A percentile compares a stretch with the other conserved stretches of the same genome.
These are phyloP conservation scores for Oreochromis niloticus DNA, from an alignment of 2,113 vertebrate species.

Conservation along the genomic window DNA sequence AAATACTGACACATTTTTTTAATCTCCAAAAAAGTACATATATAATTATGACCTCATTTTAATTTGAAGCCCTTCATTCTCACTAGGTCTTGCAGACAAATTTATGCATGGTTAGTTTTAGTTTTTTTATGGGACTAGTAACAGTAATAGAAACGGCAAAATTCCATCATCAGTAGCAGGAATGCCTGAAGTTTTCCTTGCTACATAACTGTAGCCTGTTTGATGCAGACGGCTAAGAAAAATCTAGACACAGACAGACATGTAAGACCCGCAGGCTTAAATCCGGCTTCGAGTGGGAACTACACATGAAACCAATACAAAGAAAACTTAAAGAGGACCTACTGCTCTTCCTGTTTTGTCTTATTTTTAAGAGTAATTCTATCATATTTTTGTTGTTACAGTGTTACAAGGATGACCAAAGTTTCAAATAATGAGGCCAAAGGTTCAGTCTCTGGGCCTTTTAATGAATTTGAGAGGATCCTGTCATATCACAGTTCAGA, in stretches of 20 bases:
- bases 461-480: not conserved
- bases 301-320: not conserved
- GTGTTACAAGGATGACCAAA: not conserved
- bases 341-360: not conserved
- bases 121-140: not conserved
- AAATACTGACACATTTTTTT: not conserved
- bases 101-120: not conserved
- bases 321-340: not conserved
- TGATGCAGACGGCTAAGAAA: not conserved
- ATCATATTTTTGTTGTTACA: not conserved
- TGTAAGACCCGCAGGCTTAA: not conserved
- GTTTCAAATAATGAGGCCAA: not conserved
- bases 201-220: not conserved
- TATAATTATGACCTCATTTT: not conserved
- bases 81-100: not conserved
- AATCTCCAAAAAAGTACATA: not conserved
- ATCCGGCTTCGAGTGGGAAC: not conserved
- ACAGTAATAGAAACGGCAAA: too few species aligned
- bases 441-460: too few species aligned
- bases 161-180: too few species aligned
- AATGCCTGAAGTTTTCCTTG: not conserved
- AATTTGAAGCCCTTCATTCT: not conserved
- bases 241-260: not conserved
- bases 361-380: not conserved
- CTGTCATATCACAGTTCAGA: not conserved